Evolutionary conservation across 2,888 invertebrate genomes (phyloP).

Genomic region (Rhogogaster chlorosoma): DNA sequence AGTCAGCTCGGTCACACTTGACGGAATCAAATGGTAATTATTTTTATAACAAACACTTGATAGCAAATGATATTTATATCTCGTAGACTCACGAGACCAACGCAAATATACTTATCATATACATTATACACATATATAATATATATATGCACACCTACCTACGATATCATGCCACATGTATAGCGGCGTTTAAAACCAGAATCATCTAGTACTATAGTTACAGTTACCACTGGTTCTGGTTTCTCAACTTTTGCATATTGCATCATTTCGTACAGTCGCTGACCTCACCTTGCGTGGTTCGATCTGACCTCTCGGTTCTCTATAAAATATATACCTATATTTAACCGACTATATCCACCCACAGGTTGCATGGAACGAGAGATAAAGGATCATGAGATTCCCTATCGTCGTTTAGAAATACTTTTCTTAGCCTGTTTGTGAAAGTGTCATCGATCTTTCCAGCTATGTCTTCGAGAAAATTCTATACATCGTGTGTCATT

Average conservation of each 20-base stretch:
- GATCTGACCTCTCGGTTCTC: conserved; percentile 34
- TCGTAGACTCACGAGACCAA: conserved; percentile 14
- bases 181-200: conserved; percentile 19
- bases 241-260: conserved; percentile 21
- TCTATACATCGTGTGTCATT: not conserved
- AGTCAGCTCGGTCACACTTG: conserved; percentile 39
- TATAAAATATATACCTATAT: not conserved
- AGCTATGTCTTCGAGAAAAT: not conserved
- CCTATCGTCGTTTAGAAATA: not conserved
- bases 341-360: not conserved
- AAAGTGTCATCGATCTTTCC: not conserved
- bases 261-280: conserved; percentile 33
- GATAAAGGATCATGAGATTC: not conserved
- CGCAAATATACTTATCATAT: conserved; percentile 1
- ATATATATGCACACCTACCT: not conserved
- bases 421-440: not conserved
- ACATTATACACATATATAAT: not conserved
- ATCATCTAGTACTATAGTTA: conserved; percentile 27
- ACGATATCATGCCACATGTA: not conserved
- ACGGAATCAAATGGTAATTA: conserved; percentile 33
- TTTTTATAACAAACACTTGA: conserved; percentile 40
- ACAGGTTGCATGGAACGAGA: not conserved
- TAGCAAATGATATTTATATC: conserved; percentile 20
- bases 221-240: conserved; percentile 37
- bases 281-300: conserved; percentile 39